Evolutionary conservation across 2,888 invertebrate genomes (phyloP).

Genomic region (Sminthurides aquaticus): DNA sequence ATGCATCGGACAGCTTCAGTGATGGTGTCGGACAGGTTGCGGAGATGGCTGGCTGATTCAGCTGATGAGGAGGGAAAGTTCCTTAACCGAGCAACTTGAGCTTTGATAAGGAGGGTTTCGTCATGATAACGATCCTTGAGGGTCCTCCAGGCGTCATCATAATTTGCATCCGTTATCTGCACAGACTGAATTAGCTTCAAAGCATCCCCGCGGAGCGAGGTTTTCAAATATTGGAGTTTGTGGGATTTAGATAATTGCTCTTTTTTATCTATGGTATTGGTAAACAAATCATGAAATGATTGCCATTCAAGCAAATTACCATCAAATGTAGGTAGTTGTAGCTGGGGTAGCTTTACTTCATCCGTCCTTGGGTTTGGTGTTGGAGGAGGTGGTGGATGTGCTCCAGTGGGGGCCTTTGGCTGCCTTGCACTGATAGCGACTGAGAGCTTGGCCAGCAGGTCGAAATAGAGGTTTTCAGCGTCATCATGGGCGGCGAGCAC

Average conservation of each 20-base stretch:
- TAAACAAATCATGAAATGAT: slow-evolving; percentile 4
- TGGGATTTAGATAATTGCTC: neutral
- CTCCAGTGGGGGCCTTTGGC: too few relatives aligned
- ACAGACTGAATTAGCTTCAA: neutral
- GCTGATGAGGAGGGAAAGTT: neutral
- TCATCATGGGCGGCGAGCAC: too few relatives aligned
- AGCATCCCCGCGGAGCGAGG: neutral
- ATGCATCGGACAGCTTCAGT: neutral
- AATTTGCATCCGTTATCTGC: slow-evolving; percentile 7
- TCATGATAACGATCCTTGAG: neutral
- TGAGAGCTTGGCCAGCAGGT: too few relatives aligned
- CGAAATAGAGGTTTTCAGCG: too few relatives aligned
- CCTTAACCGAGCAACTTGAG: neutral
- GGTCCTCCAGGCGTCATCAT: neutral
- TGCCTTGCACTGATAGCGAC: too few relatives aligned
- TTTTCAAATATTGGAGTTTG: neutral
- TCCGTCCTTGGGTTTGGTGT: too few relatives aligned
- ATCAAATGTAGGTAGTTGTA: slow-evolving; percentile 1
- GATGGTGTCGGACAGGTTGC: neutral
- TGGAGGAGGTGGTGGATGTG: too few relatives aligned
- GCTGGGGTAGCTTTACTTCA: neutral
- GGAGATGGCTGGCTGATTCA: neutral
- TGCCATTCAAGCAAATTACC: slow-evolving; percentile 5
- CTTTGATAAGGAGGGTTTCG: neutral
- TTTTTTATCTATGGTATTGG: neutral